Evolutionary conservation across 2,797 vertebrate genomes (phyloP).

Genomic region (Phoeniculus purpureus): DNA sequence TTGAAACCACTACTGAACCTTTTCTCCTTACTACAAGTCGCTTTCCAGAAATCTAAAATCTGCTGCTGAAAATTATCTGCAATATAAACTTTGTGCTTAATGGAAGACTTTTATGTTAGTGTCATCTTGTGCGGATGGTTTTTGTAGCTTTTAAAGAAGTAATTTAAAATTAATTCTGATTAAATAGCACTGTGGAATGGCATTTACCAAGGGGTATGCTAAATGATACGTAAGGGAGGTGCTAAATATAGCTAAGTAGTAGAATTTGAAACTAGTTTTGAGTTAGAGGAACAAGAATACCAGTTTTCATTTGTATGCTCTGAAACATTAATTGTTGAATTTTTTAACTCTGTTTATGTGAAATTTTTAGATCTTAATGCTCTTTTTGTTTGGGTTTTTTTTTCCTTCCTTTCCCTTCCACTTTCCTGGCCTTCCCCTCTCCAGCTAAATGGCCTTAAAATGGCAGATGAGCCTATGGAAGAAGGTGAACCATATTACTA

Average conservation of each 20-base stretch:
- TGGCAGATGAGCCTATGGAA: conserved; percentile 97
- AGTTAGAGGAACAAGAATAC: not conserved
- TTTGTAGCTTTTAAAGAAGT: not conserved
- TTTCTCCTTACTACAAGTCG: not conserved
- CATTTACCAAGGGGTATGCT: not conserved
- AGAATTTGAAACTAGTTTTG: conserved; percentile 16
- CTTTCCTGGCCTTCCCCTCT: not conserved
- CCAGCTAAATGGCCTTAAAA: conserved; percentile 93
- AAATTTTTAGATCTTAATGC: conserved; percentile 15
- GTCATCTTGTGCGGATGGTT: not conserved
- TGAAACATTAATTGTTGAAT: conserved; percentile 15
- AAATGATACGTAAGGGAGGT: conserved; percentile 12
- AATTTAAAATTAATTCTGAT: conserved; percentile 20
- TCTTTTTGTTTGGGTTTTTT: not conserved
- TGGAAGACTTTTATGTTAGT: not conserved
- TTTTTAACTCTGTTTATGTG: not conserved
- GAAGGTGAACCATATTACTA: conserved; percentile 91
- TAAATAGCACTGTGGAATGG: not conserved
- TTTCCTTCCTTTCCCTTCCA: not conserved
- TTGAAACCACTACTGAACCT: not conserved
- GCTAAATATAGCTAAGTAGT: conserved; percentile 37
- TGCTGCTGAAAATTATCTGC: too few relatives aligned
- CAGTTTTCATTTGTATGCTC: not conserved
- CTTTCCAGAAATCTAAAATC: too few relatives aligned
- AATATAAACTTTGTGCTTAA: not conserved